Conservation (phyloP, 2,888 invertebrate genomes). For the Leucophenga maculata region DNA sequence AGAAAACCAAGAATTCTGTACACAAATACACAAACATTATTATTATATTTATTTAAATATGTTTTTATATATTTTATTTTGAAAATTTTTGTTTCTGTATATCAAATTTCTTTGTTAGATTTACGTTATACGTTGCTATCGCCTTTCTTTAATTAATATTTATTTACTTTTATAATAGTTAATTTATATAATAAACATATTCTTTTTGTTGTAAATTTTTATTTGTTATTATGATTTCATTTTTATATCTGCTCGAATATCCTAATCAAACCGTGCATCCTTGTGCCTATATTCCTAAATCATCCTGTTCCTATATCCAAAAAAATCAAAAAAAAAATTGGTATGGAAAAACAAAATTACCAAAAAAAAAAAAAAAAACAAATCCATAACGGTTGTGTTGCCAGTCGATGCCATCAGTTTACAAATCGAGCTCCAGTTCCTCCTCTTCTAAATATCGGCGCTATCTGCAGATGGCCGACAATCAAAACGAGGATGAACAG, state of each 20-base stretch:
- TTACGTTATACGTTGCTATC: conserved; percentile 35
- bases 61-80: background rate
- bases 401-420: conserved; percentile 77
- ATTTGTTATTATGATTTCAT: conserved; percentile 38
- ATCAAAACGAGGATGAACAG: conserved; percentile 95
- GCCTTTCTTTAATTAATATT: conserved; percentile 44
- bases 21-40: conserved; percentile 13
- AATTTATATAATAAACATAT: conserved; percentile 10
- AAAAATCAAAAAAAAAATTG: conserved; percentile 33
- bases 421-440: conserved; percentile 59
- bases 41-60: background rate
- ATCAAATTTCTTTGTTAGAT: background rate
- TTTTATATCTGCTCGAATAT: conserved; percentile 7
- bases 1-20: background rate
- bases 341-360: conserved; percentile 30
- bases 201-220: conserved; percentile 23
- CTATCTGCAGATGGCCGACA: conserved; percentile 93
- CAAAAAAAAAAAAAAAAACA: conserved; percentile 33
- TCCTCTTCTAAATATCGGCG: conserved; percentile 71
- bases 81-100: conserved; percentile 1
- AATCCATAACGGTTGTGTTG: conserved; percentile 73
- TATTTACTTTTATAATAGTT: conserved; percentile 42
- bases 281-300: no score
- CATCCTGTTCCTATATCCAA: conserved; percentile 28
- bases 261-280: no score